These are phyloP conservation scores for Lysiphlebus fabarum DNA, from an alignment of 1,140 invertebrate genomes.

Conservation along the genomic window DNA sequence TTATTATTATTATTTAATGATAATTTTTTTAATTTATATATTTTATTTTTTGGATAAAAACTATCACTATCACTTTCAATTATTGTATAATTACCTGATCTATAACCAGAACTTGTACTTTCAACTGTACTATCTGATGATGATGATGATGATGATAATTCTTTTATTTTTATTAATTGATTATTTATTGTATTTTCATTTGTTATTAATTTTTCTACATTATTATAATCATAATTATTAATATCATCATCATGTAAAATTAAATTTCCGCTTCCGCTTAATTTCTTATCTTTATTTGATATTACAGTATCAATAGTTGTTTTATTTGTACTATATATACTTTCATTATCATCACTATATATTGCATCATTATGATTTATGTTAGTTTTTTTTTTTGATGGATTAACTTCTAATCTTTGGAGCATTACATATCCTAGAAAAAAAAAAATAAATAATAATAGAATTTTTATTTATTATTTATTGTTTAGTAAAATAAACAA, in stretches of 20 bases:
- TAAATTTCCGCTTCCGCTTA: constrained; percentile 2
- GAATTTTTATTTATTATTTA: background rate
- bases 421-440: constrained; percentile 58
- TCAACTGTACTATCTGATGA: constrained; percentile 45
- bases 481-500: background rate
- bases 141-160: background rate
- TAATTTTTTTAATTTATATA: constrained; percentile 34
- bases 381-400: constrained; percentile 37
- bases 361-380: constrained; percentile 25
- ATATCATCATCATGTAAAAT: background rate
- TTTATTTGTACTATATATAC: constrained; percentile 28
- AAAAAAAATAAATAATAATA: constrained; percentile 4
- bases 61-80: constrained; percentile 60
- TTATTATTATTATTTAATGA: background rate
- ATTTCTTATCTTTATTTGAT: constrained; percentile 7
- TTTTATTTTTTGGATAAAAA: constrained; percentile 46
- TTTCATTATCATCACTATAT: constrained; percentile 31
- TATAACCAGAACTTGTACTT: constrained; percentile 61
- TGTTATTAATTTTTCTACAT: too few relatives aligned
- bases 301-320: constrained; percentile 8
- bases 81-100: constrained; percentile 54
- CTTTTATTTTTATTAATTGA: constrained; percentile 19
- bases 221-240: too few relatives aligned
- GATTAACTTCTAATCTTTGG: constrained; percentile 52
- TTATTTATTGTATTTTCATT: background rate